These are phyloP conservation scores for Condylura cristata DNA, from an alignment of 2,113 vertebrate genomes.

Conservation along the genomic window DNA sequence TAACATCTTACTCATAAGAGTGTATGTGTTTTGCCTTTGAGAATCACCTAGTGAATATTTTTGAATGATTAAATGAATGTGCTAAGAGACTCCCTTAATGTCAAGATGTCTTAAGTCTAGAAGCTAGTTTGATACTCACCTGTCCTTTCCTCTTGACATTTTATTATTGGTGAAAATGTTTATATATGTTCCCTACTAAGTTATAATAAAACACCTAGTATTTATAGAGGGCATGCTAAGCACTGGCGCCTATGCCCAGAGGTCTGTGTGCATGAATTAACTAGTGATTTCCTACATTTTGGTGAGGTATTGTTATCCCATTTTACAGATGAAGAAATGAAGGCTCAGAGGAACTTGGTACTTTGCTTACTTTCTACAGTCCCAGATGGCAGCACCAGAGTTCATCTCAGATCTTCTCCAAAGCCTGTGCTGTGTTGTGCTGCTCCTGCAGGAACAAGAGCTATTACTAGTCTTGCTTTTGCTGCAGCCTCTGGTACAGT, in stretches of 20 bases:
- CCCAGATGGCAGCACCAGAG: neutral
- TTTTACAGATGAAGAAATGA: neutral
- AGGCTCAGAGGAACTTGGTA: neutral
- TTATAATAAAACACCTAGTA: neutral
- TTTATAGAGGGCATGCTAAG: neutral
- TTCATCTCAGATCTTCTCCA: neutral
- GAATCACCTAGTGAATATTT: neutral
- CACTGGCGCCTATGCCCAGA: neutral
- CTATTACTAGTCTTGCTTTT: neutral
- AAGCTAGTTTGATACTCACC: neutral
- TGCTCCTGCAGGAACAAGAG: neutral
- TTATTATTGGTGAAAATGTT: neutral
- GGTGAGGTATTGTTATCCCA: neutral
- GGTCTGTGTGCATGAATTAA: neutral
- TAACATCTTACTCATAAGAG: neutral
- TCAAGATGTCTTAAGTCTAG: neutral
- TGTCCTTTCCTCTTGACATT: neutral
- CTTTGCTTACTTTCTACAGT: neutral
- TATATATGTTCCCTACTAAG: neutral
- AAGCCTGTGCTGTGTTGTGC: neutral
- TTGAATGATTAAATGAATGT: neutral
- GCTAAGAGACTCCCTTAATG: neutral
- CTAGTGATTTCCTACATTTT: neutral
- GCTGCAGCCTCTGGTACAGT: neutral
- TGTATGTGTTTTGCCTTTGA: neutral